Evolutionary conservation across 2,797 vertebrate species (phyloP), one percentile per base, ranked within the genome.

Genomic region (Zenarchopterus dispar): DNA sequence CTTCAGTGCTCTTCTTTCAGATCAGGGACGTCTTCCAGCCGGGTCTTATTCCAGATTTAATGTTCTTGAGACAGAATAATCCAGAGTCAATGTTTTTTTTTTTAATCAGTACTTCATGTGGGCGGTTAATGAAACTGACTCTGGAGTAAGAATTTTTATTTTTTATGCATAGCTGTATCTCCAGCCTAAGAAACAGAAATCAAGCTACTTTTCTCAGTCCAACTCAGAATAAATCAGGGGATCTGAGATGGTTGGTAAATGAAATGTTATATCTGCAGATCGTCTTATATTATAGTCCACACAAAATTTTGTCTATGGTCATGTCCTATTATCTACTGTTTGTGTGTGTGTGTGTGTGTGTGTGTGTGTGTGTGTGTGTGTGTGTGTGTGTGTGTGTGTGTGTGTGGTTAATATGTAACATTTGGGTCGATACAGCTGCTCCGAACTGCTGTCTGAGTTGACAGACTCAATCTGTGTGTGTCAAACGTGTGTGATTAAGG

Each of bases 401-500:
- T 83, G 85, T 59, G 73, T 56, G 67, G 93, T 93, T 94, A 94
- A 94, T 94, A 56, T 92, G 84, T 94, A 93, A 94, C 91, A 13
- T 9, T 4, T 1, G 3, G 87, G 91, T 94, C 92, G 91, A 94
- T 94, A 84, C 49, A 82, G 90, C 90, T 88, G 83, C 85, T 80
- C 79, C 10, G 28, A 82, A 80, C 75, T 73, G 85, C 85, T 63
- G 72, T 67, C 68, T 88, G 84, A 86, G 88, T 88, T 86, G 89
- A 90, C 86, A 84, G 78, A 84, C 84, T 93, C 91, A 93, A 93
- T 93, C 92, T 92, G 90, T 91, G 91, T 82, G 92, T 94, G 93
- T 94, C 92, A 93, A 88, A 89, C 84, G 19, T 78, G 77, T 82
- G 89, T 94, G 94, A 94, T 94, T 94, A 93, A 94, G 84, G 90